Evolutionary conservation across 2,797 vertebrate species (phyloP), one percentile per base, ranked within the genome.

Genomic region (Psittacula derbiana): DNA sequence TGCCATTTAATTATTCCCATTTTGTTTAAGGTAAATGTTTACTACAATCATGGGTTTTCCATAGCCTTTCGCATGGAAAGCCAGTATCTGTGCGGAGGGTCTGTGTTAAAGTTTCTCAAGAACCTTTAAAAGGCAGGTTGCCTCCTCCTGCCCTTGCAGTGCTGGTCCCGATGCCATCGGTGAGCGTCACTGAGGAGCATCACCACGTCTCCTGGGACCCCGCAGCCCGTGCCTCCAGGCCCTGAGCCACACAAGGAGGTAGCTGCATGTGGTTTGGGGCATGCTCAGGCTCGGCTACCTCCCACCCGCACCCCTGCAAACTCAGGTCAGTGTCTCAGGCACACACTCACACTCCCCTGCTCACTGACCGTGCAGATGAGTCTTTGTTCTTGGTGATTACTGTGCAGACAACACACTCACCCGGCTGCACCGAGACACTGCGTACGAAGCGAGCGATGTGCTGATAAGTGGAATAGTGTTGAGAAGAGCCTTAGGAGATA

Each of bases 311-410:
- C 41, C 78, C 91, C 58, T 38, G 67, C 50, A 23, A 21, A 41
- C 23, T 16, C 33, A 12, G 65, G 73, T 57, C 62, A 49, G 36
- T 16, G 50, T 30, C 31, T 12, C 16, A 6, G 80, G 69, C 89
- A 43, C 86, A 28, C 62, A 4, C 43, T 1, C 38, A 1, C 11
- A 3, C 70, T 15, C 67, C 72, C 64, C 50, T 43, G 87, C 91
- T 83, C 64, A 24, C 80, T 90, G 94, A 66, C 95, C 72, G 6
- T 5, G 36, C 81, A 43, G 86, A 88, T 57, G 58, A 92, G 82
- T 90, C 97, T 98, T 98, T 98, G 97, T 98, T 97, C 97, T 96
- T 92, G 81, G 93, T 62, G 94, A 95, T 96, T 96, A 96, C 94
- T 96, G 80, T 94, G 91, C 97, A 97, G 93, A 96, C 95, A 95